These are phyloP conservation scores for Nixonia krombeini DNA, from an alignment of 1,140 invertebrate genomes.

Conservation along the genomic window DNA sequence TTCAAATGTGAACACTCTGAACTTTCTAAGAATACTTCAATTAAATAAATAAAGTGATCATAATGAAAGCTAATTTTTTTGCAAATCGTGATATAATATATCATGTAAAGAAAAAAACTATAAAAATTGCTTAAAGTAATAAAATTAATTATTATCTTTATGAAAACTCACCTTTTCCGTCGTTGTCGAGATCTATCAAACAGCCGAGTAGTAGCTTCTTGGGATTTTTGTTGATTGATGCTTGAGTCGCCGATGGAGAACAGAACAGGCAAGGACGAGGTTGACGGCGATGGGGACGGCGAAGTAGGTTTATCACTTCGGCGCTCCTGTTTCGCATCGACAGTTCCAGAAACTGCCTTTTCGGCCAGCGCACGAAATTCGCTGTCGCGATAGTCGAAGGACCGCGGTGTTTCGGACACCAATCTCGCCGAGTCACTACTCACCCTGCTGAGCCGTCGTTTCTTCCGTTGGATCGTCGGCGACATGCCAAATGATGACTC, in stretches of 20 bases:
- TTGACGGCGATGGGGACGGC: conserved; percentile 9
- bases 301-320: conserved; percentile 22
- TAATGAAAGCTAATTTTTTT: no score
- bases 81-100: no score
- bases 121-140: no score
- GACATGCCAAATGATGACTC: conserved; percentile 13
- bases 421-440: conserved; percentile 41
- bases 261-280: conserved; percentile 8
- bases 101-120: no score
- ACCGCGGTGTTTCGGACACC: neutral
- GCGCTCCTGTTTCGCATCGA: conserved; percentile 2
- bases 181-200: conserved; percentile 7
- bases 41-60: no score
- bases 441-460: conserved; percentile 46
- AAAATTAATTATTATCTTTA: neutral
- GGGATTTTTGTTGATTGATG: neutral
- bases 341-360: neutral
- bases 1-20: no score
- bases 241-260: conserved; percentile 33
- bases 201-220: neutral
- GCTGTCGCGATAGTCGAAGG: neutral
- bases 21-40: no score
- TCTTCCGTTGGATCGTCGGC: conserved; percentile 19
- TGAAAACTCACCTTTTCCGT: conserved; percentile 31
- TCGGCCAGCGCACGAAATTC: no score